phyloP scores from a whole-genome alignment of 2,888 invertebrate genomes.

The Spodoptera exigua region DNA sequence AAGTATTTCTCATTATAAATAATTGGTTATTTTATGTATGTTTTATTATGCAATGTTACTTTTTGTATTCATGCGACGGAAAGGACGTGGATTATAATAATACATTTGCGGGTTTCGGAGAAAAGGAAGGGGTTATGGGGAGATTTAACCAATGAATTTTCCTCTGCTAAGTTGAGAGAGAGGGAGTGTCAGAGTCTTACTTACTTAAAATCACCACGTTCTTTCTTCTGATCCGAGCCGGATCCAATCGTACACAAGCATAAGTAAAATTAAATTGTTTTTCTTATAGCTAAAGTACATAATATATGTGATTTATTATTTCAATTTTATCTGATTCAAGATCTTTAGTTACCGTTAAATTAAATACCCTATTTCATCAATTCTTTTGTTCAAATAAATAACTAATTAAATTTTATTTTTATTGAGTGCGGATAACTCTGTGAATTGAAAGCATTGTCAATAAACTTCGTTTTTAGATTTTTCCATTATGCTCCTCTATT shows the following conservation, averaged over 20 bases:
- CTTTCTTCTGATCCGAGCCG: no score
- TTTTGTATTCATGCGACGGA: no score
- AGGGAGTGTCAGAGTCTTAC: no score
- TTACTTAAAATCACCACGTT: no score
- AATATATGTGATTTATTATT: neutral
- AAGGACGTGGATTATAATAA: no score
- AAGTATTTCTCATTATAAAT: conserved; percentile 51
- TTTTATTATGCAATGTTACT: no score
- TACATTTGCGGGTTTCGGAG: no score
- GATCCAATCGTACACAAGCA: no score
- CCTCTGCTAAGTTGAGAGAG: no score
- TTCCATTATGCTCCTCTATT: neutral
- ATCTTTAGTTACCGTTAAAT: neutral
- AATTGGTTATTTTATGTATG: neutral
- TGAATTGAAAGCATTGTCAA: neutral
- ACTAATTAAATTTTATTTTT: conserved; percentile 4
- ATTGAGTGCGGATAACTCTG: conserved; percentile 36
- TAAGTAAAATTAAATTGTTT: no score
- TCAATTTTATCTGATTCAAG: neutral
- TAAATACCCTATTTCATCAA: neutral
- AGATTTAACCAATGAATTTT: no score
- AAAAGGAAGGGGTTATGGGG: no score
- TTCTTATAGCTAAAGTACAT: neutral
- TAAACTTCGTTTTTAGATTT: neutral
- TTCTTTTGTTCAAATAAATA: neutral